Evolutionary conservation across 1,140 invertebrate species (phyloP), one percentile per base, ranked within the genome.

Genomic region (Muscidifurax raptorellus): DNA sequence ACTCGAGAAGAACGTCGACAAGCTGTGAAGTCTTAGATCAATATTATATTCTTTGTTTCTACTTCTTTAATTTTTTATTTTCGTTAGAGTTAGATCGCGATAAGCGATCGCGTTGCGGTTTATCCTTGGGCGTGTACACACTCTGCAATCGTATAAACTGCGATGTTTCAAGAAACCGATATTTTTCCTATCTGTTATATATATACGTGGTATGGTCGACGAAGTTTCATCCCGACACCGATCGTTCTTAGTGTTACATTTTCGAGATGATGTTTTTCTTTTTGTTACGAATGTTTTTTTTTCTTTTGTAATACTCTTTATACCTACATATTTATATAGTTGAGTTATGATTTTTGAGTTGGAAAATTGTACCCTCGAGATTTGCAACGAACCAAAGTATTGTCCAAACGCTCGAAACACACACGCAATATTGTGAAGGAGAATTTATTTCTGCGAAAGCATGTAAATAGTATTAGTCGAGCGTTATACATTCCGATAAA

Each of bases 1-100:
- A 67, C 95, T 99, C 15, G 87, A 90, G 30, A 87, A 88, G n/a
- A 92, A 91, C 40, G 28, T 92, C 52, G 69, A 86, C 40, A 90
- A 89, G 77, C 76, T 93, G 59, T 91, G 89, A 88, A 66, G 44
- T 83, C 40, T 67, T 79, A 0, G 27, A n/a, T 32, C n/a, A n/a
- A n/a, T n/a, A n/a, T n/a, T 13, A 25, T 77, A 28, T 30, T 28
- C n/a, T 27, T 47, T 77, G 22, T 28, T 59, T 52, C 47, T 69
- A 28, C 3, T 67, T 15, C 12, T 47, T 80, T 71, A n/a, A 71
- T 80, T n/a, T 66, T 36, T 77, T 30, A 69, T 69, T 30, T 69
- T 27, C n/a, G 27, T 0, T 12, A 69, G 13, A 18, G 18, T 64
- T n/a, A 9, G 59, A 64, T 22, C 59, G 59, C 10, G 36, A 40